A percentile compares a stretch with the other conserved stretches of the same genome.
These are phyloP conservation scores for Erannis defoliaria DNA, from an alignment of 2,888 invertebrate genomes.

Conservation along the genomic window DNA sequence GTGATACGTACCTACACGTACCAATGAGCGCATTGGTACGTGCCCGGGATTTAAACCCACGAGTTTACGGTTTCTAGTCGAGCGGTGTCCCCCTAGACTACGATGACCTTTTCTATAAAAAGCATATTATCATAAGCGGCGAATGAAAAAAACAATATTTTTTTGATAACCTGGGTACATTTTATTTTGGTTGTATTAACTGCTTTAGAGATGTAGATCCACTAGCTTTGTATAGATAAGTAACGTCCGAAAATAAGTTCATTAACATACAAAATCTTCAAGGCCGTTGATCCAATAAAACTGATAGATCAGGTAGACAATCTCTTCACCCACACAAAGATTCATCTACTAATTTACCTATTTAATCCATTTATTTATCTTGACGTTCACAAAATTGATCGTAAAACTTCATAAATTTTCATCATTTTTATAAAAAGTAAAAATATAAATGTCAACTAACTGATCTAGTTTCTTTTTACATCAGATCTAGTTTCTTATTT, in stretches of 20 bases:
- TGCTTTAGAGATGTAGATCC: background rate
- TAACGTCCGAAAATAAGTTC: background rate
- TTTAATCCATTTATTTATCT: conserved; percentile 24
- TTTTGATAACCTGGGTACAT: too few species aligned
- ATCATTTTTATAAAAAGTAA: background rate
- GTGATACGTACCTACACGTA: too few species aligned
- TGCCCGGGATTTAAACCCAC: too few species aligned
- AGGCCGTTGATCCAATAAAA: conserved; percentile 24
- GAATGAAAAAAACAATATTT: too few species aligned
- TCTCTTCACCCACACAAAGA: conserved; percentile 19
- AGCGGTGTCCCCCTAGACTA: too few species aligned
- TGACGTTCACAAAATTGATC: background rate
- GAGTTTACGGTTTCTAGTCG: too few species aligned
- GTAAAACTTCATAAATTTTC: conserved; percentile 4
- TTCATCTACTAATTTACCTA: conserved; percentile 9
- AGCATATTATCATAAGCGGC: too few species aligned
- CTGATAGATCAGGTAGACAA: conserved; percentile 12
- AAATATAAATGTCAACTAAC: conserved; percentile 17
- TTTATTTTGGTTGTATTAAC: background rate
- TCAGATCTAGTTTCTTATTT: background rate
- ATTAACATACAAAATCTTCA: conserved; percentile 17
- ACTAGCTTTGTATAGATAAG: background rate
- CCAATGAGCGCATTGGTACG: too few species aligned
- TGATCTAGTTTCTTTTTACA: conserved; percentile 10
- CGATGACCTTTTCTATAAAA: too few species aligned